Evolutionary conservation across 2,797 vertebrate species (phyloP).

Genomic region (Geotrypetes seraphini): DNA sequence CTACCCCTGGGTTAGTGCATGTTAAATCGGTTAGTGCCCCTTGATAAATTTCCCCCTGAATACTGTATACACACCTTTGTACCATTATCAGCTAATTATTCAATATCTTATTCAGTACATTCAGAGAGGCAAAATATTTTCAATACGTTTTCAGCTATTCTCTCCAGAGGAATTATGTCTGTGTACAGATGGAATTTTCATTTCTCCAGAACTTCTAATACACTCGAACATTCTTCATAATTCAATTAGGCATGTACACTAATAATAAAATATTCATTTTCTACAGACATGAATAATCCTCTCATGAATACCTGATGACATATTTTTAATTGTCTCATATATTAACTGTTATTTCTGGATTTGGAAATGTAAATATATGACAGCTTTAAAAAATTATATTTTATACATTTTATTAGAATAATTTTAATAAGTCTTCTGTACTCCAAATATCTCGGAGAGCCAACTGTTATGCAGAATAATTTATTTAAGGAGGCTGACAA

Average conservation of each 20-base stretch:
- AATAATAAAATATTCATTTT: conserved; percentile 15
- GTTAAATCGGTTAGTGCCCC: too few relatives aligned
- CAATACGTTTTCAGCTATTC: not conserved
- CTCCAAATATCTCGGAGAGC: conserved; percentile 7
- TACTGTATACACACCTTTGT: too few relatives aligned
- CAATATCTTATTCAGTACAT: too few relatives aligned
- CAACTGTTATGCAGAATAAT: conserved; percentile 9
- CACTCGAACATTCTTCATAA: conserved; percentile 2
- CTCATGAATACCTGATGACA: conserved; percentile 24
- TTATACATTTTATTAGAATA: conserved; percentile 44
- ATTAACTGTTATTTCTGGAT: conserved; percentile 27
- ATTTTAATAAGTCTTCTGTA: conserved; percentile 32
- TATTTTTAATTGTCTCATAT: conserved; percentile 31
- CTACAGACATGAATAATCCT: conserved; percentile 5
- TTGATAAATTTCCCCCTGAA: too few relatives aligned
- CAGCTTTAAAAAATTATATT: conserved; percentile 32
- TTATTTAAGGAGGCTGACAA: not conserved
- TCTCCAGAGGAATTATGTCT: conserved; percentile 1
- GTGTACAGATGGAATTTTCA: conserved; percentile 1
- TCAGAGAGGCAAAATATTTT: not conserved
- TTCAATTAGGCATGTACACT: conserved; percentile 26
- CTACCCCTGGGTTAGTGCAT: too few relatives aligned
- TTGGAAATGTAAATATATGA: conserved; percentile 40
- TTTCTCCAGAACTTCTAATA: conserved; percentile 12
- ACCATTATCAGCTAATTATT: too few relatives aligned